Evolutionary conservation across 2,888 invertebrate species (phyloP).

Genomic region (Pogonocherus hispidulus): DNA sequence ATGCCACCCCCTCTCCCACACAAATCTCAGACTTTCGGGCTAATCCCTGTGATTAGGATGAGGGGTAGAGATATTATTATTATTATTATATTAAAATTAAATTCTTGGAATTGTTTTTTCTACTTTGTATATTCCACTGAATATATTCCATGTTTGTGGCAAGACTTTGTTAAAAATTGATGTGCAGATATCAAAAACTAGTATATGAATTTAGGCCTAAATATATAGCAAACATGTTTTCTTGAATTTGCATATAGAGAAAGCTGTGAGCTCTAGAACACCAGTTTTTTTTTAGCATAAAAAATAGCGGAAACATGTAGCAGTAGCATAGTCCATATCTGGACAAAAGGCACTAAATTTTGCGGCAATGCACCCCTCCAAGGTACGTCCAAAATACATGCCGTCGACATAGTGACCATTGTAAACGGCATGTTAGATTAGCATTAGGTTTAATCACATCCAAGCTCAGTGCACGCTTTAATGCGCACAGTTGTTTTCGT

Average conservation of each 20-base stretch:
- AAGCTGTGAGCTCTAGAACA: slow-evolving; percentile 64
- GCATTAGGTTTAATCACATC: slow-evolving; percentile 54
- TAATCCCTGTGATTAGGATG: too few species aligned
- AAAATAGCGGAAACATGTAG: slow-evolving; percentile 29
- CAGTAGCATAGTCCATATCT: slow-evolving; percentile 60
- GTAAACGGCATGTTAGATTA: slow-evolving; percentile 43
- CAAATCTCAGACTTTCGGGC: too few species aligned
- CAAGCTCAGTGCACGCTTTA: slow-evolving; percentile 62
- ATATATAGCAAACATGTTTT: slow-evolving; percentile 35
- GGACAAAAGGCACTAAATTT: slow-evolving; percentile 66
- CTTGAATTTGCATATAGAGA: slow-evolving; percentile 50
- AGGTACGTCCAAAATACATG: slow-evolving; percentile 65
- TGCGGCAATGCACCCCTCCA: slow-evolving; percentile 69
- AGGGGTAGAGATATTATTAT: too few species aligned
- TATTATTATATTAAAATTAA: too few species aligned
- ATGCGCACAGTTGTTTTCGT: slow-evolving; percentile 51
- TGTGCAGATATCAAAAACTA: slow-evolving; percentile 12
- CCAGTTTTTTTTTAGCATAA: slow-evolving; percentile 53
- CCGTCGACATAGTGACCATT: slow-evolving; percentile 40
- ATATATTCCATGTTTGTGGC: slow-evolving; percentile 1
- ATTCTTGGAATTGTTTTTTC: too few species aligned
- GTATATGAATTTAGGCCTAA: slow-evolving; percentile 48
- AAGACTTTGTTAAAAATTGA: slow-evolving; percentile 7
- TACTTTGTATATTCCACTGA: too few species aligned
- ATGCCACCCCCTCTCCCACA: too few species aligned